Conservation (phyloP, 2,797 vertebrate genomes). For the Micrastur ruficollis region DNA sequence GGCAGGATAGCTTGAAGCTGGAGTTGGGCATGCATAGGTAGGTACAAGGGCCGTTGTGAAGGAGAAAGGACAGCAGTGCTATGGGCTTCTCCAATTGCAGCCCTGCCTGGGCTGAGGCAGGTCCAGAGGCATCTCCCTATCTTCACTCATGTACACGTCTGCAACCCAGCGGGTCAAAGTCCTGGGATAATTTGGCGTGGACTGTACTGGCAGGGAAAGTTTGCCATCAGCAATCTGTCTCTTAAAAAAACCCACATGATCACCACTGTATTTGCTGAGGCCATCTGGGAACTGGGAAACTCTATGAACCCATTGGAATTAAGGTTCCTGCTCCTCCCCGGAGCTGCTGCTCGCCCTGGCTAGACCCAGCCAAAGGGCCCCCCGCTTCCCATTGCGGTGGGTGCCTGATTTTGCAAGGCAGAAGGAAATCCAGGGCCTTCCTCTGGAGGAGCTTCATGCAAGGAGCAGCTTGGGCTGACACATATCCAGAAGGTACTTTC, state of each 20-base stretch:
- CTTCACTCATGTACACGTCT: background rate
- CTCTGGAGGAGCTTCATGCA: background rate
- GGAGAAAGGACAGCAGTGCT: background rate
- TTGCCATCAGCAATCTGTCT: background rate
- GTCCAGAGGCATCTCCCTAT: background rate
- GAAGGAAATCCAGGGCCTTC: background rate
- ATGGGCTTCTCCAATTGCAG: background rate
- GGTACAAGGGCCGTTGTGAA: background rate
- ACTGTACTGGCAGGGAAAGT: background rate
- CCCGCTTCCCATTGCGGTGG: background rate
- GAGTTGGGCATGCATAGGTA: background rate
- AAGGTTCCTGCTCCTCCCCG: background rate
- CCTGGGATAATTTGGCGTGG: background rate
- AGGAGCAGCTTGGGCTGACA: background rate
- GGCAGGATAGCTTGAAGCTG: background rate
- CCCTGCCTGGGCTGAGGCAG: background rate
- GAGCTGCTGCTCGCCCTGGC: background rate
- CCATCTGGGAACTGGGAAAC: background rate
- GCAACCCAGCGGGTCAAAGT: background rate
- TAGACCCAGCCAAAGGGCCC: background rate
- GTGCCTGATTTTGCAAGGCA: background rate
- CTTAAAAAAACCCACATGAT: background rate
- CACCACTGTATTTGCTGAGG: background rate
- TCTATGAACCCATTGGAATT: background rate
- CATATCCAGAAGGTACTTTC: background rate